Evolutionary conservation across 2,797 vertebrate species (phyloP).

Genomic region (Hippocampus kuda): DNA sequence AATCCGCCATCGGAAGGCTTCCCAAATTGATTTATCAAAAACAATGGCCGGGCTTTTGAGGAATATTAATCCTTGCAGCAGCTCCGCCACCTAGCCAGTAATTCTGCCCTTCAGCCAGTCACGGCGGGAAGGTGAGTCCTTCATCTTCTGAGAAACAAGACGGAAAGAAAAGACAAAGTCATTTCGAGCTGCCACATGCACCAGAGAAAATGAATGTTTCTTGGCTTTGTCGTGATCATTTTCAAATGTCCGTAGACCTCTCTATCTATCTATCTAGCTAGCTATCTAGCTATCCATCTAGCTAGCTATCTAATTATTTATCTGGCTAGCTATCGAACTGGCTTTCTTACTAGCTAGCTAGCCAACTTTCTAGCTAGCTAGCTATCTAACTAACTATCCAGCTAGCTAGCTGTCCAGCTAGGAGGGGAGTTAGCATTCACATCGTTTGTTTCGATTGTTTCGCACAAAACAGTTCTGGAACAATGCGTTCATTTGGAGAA

Average conservation of each 20-base stretch:
- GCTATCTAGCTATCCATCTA: too few relatives aligned
- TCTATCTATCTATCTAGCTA: too few relatives aligned
- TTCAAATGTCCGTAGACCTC: neutral
- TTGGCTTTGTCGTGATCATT: slow-evolving; percentile 41
- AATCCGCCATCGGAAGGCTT: slow-evolving; percentile 66
- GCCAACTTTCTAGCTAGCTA: too few relatives aligned
- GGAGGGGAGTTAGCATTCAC: too few relatives aligned
- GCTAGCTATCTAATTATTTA: too few relatives aligned
- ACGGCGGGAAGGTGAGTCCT: slow-evolving; percentile 62
- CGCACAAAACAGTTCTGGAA: too few relatives aligned
- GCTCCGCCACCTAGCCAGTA: slow-evolving; percentile 52
- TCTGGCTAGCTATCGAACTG: too few relatives aligned
- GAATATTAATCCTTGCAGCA: slow-evolving; percentile 70
- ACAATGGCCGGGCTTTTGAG: slow-evolving; percentile 67
- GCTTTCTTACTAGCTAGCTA: too few relatives aligned
- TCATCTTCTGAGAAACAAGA: slow-evolving; percentile 53
- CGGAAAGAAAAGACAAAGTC: slow-evolving; percentile 11
- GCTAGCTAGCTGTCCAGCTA: too few relatives aligned
- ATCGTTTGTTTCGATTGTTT: too few relatives aligned
- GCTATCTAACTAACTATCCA: too few relatives aligned
- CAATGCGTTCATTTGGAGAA: neutral
- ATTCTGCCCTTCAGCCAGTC: slow-evolving; percentile 66
- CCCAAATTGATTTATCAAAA: slow-evolving; percentile 74
- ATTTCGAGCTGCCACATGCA: neutral
- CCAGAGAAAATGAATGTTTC: slow-evolving; percentile 41